Evolutionary conservation across 1,140 invertebrate genomes (phyloP), one percentile per base, ranked within the genome.

Genomic region (Goniozus legneri): DNA sequence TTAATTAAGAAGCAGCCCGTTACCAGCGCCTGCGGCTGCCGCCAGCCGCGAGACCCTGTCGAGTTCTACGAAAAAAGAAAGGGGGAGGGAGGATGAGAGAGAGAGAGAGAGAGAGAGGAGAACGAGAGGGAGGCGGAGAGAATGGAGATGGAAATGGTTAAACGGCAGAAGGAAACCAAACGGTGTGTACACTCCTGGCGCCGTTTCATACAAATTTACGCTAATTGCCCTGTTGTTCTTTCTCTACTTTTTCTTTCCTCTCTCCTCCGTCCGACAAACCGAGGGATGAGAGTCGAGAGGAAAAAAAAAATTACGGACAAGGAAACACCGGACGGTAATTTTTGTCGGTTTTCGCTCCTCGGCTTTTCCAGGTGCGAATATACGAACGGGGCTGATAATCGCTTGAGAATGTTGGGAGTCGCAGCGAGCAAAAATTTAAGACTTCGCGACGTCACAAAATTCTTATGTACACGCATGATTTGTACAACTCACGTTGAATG

Each of bases 401-500:
- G n/a, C n/a, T n/a, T n/a, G n/a, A n/a, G n/a, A n/a, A n/a, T n/a
- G n/a, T n/a, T n/a, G n/a, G n/a, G n/a, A n/a, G n/a, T n/a, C n/a
- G n/a, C n/a, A n/a, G n/a, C n/a, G n/a, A n/a, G n/a, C n/a, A n/a
- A n/a, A n/a, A n/a, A n/a, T n/a, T n/a, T n/a, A n/a, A n/a, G n/a
- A n/a, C n/a, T n/a, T n/a, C n/a, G n/a, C n/a, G n/a, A n/a, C n/a
- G n/a, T n/a, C n/a, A n/a, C n/a, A n/a, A n/a, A n/a, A n/a, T n/a
- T n/a, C n/a, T n/a, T n/a, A 10, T 10, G 24, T 27, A 27, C 24
- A 27, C 24, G 24, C 24, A 10, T 6, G 24, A 27, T 4, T 6
- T 27, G 4, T 27, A 27, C 10, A 27, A 80, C 86, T 87, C 79
- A 97, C 94, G 78, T 97, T 97, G 71, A 97, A 97, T 40, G 95